Base-by-base conservation (phyloP, 2,797 vertebrate genomes). In the Tapirus indicus region DNA sequence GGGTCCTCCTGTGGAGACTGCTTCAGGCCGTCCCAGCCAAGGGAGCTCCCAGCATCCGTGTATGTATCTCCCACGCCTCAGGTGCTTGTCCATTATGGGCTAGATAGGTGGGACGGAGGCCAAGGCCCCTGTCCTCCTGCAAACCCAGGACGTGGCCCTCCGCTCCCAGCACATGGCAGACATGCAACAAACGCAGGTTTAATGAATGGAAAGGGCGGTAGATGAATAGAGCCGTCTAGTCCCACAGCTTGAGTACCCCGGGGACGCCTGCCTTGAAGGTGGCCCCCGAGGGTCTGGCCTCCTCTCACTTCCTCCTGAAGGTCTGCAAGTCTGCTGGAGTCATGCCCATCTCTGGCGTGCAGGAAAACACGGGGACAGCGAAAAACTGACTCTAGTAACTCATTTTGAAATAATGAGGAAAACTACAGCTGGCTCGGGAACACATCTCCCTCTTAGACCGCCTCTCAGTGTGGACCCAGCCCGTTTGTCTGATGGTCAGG, bases 151-250 rank as follows among this genome's bases (percentile, higher is more conserved):
- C 12, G 12, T 0, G 4, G 60, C 49, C 29, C 60, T 14, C 49
- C 12, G 3, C 4, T 49, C 80, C 41, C 18, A 9, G 41, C 2
- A 1, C 80, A 0, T 3, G 6, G 27, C 58, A 47, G 79, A 60
- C 29, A 20, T 41, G 7, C 62, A 7, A 64, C 27, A 21, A 83
- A 47, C 1, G 2, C 2, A 2, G 60, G 80, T 62, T 47, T 64
- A 32, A 6, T 0, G 5, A 20, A 47, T 1, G 18, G 18, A 2
- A 10, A 47, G 41, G 2, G 10, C 1, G 8, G 11, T 38, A 18
- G 49, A 25, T 7, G 27, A 49, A 0, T 7, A 27, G 47, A 38
- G 29, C 32, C 8, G 1, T 9, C 60, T 52, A 12, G 23, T 12
- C 0, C 23, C n/a, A 13, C n/a, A 11, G 47, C 4, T 1, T 10